Percentiles rank a stretch among this genome's conserved stretches.
Conservation (phyloP, 2,113 vertebrate species). For the Phyllostomus hastatus region DNA sequence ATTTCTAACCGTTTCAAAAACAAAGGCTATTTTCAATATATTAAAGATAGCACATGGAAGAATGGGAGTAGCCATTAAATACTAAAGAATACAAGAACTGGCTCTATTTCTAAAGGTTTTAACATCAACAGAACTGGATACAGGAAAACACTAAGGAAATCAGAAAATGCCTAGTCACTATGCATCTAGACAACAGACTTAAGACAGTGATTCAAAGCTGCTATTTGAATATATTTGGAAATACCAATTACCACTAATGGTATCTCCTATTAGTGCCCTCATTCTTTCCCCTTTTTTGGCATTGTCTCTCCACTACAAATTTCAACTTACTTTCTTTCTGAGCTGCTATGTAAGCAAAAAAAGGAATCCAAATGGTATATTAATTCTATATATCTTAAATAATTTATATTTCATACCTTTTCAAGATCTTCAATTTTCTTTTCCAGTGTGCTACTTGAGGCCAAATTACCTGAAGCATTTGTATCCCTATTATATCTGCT, state of each 20-base stretch:
- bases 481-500: slow-evolving; percentile 84
- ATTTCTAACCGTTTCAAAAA: neutral
- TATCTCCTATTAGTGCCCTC: neutral
- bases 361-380: neutral
- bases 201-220: neutral
- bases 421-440: slow-evolving; percentile 96
- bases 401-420: slow-evolving; percentile 82
- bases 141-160: neutral
- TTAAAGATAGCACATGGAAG: neutral
- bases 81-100: neutral
- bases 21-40: neutral
- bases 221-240: neutral
- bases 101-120: neutral
- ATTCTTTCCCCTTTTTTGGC: neutral
- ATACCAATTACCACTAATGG: neutral
- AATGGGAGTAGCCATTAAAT: neutral
- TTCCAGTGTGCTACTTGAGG: slow-evolving; percentile 85
- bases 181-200: neutral
- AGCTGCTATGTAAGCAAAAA: neutral
- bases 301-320: neutral
- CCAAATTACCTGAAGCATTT: slow-evolving; percentile 78
- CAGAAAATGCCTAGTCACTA: neutral
- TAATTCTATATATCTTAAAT: slow-evolving; percentile 24
- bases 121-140: neutral
- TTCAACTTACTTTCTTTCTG: neutral